phyloP scores from a whole-genome alignment of 2,113 vertebrate genomes.

The Leptobrachium leishanense region DNA sequence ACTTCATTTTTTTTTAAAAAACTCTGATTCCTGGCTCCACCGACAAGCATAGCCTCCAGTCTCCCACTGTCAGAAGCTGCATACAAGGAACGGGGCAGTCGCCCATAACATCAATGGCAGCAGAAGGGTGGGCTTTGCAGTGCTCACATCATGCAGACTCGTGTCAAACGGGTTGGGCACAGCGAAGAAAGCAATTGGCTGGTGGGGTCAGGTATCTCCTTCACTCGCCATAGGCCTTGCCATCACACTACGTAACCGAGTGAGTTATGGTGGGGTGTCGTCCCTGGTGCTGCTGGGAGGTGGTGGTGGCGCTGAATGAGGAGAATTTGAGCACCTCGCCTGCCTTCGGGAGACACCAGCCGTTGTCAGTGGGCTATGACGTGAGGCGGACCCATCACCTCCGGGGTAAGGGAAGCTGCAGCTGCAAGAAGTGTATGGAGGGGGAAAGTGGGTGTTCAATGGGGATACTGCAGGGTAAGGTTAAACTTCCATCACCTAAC shows the following conservation, averaged over 20 bases:
- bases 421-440: too few species aligned
- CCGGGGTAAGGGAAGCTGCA: not conserved
- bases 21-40: too few species aligned
- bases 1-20: too few species aligned
- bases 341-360: not conserved
- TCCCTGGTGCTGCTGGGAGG: conserved; percentile 17
- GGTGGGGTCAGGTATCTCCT: not conserved
- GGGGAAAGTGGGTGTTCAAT: too few species aligned
- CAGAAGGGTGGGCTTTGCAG: not conserved
- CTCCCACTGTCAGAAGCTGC: too few species aligned
- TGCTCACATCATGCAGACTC: not conserved
- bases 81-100: not conserved
- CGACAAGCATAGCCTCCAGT: too few species aligned
- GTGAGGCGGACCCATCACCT: not conserved
- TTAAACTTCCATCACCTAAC: too few species aligned
- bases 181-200: not conserved
- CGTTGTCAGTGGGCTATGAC: conserved; percentile 27
- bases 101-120: not conserved
- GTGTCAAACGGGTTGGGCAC: too few species aligned
- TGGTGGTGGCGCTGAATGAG: conserved; percentile 27
- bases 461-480: too few species aligned
- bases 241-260: conserved; percentile 31
- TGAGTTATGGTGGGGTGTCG: conserved; percentile 18
- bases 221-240: conserved; percentile 18
- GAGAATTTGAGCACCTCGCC: not conserved